Percentiles rank a stretch among this genome's conserved stretches.
Conservation (phyloP, 2,113 vertebrate genomes). For the Bos indicus region DNA sequence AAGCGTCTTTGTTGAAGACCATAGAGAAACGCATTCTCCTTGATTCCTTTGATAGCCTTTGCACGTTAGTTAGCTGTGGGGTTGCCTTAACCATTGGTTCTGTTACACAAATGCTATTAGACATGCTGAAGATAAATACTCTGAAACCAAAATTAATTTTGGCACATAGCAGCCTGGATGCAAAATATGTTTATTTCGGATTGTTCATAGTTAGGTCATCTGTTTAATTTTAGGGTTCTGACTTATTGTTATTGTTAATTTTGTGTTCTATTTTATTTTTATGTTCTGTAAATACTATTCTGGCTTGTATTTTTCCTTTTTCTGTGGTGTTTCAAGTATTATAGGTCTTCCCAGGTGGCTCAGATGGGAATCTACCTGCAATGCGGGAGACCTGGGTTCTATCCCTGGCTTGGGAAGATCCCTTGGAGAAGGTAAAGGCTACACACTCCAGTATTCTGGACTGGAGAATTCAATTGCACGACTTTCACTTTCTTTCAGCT, state of each 20-base stretch:
- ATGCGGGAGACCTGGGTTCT: neutral
- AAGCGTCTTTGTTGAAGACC: neutral
- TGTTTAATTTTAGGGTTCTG: neutral
- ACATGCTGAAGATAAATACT: neutral
- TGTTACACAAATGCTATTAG: neutral
- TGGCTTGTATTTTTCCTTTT: neutral
- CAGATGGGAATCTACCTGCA: neutral
- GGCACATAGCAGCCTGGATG: neutral
- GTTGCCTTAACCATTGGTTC: neutral
- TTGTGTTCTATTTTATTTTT: neutral
- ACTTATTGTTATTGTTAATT: neutral
- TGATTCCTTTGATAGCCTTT: neutral
- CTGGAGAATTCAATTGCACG: neutral
- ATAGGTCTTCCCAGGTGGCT: neutral
- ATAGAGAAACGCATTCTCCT: neutral
- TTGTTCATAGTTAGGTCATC: neutral
- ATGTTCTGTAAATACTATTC: neutral
- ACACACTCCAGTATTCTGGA: neutral
- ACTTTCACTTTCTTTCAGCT: neutral
- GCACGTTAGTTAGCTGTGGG: neutral
- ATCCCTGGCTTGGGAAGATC: neutral
- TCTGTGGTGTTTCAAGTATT: neutral
- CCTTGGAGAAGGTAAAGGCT: neutral
- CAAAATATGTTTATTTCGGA: neutral
- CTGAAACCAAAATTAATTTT: neutral